Percentiles rank a stretch among this genome's conserved stretches.
phyloP scores from a whole-genome alignment of 2,113 vertebrate species.

The Proteles cristata region DNA sequence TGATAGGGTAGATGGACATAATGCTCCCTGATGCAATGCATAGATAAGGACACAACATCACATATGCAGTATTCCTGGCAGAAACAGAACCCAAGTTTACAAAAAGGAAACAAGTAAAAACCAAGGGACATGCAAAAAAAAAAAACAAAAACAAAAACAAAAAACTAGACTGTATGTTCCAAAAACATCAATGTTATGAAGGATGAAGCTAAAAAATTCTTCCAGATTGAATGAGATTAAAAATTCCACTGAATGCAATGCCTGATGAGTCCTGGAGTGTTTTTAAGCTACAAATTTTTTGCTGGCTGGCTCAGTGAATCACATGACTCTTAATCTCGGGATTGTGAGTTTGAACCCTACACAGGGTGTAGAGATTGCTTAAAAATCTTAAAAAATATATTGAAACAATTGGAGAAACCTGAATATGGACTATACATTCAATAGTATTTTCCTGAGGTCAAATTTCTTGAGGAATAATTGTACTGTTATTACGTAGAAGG shows the following conservation, averaged over 20 bases:
- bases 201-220: not conserved
- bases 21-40: not conserved
- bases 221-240: slow-evolving; percentile 6
- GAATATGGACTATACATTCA: not conserved
- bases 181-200: not conserved
- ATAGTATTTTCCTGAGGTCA: not conserved
- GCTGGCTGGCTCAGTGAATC: not conserved
- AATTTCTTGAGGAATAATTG: not conserved
- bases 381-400: not conserved
- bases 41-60: not conserved
- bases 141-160: not conserved
- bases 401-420: not conserved
- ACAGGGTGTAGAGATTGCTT: not conserved
- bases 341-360: not conserved
- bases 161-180: not conserved
- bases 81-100: not conserved
- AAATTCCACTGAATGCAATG: not conserved
- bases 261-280: not conserved
- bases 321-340: not conserved
- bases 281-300: not conserved
- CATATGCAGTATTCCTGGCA: not conserved
- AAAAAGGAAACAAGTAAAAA: not conserved
- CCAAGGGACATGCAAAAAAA: not conserved
- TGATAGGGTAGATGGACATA: not conserved
- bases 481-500: not conserved